Base-by-base conservation (phyloP, 2,888 invertebrate genomes). In the Prosapia bicincta region DNA sequence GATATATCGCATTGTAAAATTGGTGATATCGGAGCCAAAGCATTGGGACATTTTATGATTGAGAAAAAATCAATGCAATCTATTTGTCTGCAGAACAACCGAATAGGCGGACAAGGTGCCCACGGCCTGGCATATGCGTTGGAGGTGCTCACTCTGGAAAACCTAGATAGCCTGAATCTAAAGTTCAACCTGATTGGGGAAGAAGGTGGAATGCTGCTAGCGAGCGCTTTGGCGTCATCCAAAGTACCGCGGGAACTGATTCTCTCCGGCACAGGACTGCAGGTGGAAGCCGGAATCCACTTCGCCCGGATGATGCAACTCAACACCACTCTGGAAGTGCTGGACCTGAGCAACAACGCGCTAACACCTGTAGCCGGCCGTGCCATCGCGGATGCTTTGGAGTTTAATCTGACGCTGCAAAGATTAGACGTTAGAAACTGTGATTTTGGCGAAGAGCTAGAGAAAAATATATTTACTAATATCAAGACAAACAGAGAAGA, bases 121-220 rank as follows among this genome's bases (percentile, higher is more conserved):
- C 38, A 70, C 28, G 75, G 67, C 1, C 26, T 78, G 30, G 76
- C 78, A 13, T 76, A 70, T 24, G 73, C 75, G 0, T 67, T 78
- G 30, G 67, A 70, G 13, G 0, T 38, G 13, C 25, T 69, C 13
- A 70, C 26, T 28, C 32, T 66, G 7, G 66, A 66, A 15, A n/a
- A 20, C 1, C 13, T 78, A 20, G 69, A 76, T 66, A 38, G 24
- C 20, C 68, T 78, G 9, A 76, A 75, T 32, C 26, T 78, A 3
- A 70, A 74, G 28, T 76, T 75, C 9, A 78, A 78, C 65, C 43
- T 76, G n/a, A 70, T 78, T n/a, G 78, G 75, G 3, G 76, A 78
- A 13, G 67, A 72, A 54, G 78, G 75, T 0, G 76, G 72, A 1
- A 67, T 26, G 26, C 30, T 30, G 28, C 66, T 78, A 67, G 74